These are phyloP conservation scores for Metopolophium dirhodum DNA, from an alignment of 1,140 invertebrate genomes.

Conservation along the genomic window DNA sequence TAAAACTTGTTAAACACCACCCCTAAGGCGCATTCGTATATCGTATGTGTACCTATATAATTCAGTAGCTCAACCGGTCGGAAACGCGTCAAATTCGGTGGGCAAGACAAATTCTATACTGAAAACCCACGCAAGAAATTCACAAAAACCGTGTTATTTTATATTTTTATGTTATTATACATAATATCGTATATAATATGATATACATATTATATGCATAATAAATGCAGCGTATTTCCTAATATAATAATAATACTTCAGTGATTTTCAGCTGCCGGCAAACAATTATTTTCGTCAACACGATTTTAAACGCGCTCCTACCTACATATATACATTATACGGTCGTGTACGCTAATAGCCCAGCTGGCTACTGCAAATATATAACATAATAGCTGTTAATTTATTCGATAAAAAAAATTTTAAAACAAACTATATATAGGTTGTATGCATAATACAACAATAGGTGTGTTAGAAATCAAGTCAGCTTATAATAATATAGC, in stretches of 20 bases:
- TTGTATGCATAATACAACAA: neutral
- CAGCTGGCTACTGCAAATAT: neutral
- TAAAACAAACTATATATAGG: neutral
- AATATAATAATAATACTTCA: constrained; percentile 15
- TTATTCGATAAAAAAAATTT: constrained; percentile 6
- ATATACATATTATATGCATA: neutral
- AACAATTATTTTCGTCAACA: neutral
- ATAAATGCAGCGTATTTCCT: neutral
- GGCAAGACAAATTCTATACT: neutral
- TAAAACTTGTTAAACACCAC: constrained; percentile 19
- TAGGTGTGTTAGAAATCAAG: neutral
- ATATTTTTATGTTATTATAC: neutral
- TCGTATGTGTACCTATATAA: constrained; percentile 10
- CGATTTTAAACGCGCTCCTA: neutral
- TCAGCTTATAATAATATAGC: neutral
- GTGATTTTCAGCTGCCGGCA: neutral
- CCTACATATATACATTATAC: neutral
- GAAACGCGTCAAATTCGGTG: neutral
- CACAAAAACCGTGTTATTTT: neutral
- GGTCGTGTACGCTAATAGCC: neutral
- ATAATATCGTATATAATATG: neutral
- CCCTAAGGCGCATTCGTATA: neutral
- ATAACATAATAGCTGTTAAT: neutral
- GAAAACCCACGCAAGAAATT: neutral
- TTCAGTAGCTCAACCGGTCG: constrained; percentile 33